Base-by-base conservation (phyloP, 2,888 invertebrate genomes). In the Bellardia pandia region DNA sequence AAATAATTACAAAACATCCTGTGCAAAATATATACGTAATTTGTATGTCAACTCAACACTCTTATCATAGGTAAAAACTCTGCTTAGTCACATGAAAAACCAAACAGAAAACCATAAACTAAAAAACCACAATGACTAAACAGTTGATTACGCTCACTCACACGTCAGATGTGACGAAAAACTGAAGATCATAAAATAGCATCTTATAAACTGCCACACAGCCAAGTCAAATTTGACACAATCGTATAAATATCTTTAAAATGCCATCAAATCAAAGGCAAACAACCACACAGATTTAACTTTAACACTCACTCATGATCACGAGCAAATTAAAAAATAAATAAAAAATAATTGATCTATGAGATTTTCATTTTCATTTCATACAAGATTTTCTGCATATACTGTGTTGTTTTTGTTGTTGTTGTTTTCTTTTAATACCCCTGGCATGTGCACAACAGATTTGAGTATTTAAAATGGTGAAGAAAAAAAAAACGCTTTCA, bases 361-460 rank as follows among this genome's bases (percentile, higher is more conserved):
- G 56, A 76, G 42, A 69, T 76, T 82, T 82, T 75, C 56, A 6
- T 75, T 48, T 68, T 75, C 66, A 56, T 75, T 60, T 66, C 56
- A 64, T 74, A 48, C 37, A 74, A 56, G 8, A 60, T 60, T 60
- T 60, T 60, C 6, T 13, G 30, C 42, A 9, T 42, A 9, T 42
- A 9, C 7, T 5, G 9, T 7, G 42, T 40, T 8, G 40, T 40
- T 8, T 0, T 8, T 40, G 40, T 40, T 40, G 40, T 40, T 40
- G 6, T 40, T 40, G 40, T 9, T 45, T 11, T 3, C 56, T 56
- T 40, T 62, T 58, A 58, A 77, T 51, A 74, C 53, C 14, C 64
- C 9, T 68, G 75, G 81, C 68, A 51, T 82, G 75, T 75, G 48
- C 60, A 75, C 48, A 51, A 68, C 23, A 75, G 81, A 66, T 74